Base-by-base conservation (phyloP, 2,888 invertebrate genomes). In the Oegoconia quadripuncta region DNA sequence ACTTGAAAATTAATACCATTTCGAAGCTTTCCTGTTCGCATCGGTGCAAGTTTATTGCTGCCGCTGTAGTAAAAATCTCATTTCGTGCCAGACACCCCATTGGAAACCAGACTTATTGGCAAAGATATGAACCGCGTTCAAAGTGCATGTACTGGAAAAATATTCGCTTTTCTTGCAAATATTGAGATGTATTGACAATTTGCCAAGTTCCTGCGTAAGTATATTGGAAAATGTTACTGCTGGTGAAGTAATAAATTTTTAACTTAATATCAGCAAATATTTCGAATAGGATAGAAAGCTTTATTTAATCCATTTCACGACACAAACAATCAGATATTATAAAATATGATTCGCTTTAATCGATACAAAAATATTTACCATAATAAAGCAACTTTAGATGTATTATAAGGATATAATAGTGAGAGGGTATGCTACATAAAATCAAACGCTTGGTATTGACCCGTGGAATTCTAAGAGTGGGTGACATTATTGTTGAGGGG, bases 11-110 rank as follows among this genome's bases (percentile, higher is more conserved):
- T 36, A 36, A 41, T 36, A 58, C 48, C 47, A 62, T 59, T 68
- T 56, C 44, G 44, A 48, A 44, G 45, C 37, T 46, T 41, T 44
- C n/a, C 34, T 7, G 9, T 2, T 16, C 17, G 27, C 12, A 14
- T 29, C 17, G n/a, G 25, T 16, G 15, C n/a, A 27, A 38, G 32
- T 28, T n/a, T 27, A 33, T 34, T 28, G 16, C 23, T 22, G 31
- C 14, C 59, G 57, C 58, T 39, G 59, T 59, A 61, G 63, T 70
- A 65, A 69, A 72, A 74, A 69, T 67, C 67, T 69, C 63, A 67
- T 69, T 69, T 59, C 59, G 46, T 44, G 44, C 39, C 65, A 66
- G 62, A 60, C 57, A 55, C 52, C 43, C 63, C 64, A 65, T 73
- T 73, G 66, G 64, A 64, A 63, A 66, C 45, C 57, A 53, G 42